phyloP scores from a whole-genome alignment of 2,113 vertebrate genomes.

The Meles meles region DNA sequence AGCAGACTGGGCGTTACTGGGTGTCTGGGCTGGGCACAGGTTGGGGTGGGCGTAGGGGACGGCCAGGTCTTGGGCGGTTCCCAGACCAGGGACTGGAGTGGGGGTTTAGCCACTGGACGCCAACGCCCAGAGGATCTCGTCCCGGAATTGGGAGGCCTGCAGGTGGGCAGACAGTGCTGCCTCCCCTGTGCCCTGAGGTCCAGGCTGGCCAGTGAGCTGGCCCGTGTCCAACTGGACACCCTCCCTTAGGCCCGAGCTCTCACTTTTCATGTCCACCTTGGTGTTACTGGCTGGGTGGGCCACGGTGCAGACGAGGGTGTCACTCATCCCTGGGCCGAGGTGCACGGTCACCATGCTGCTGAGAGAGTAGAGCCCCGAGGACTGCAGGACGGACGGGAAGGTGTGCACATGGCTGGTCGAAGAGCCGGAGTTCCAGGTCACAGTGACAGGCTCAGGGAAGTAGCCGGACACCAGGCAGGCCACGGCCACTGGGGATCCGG shows the following conservation, averaged over 20 bases:
- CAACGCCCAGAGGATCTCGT: rapidly evolving
- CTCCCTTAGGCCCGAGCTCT: background rate
- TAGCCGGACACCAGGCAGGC: constrained; percentile 65
- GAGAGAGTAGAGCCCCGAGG: constrained; percentile 17
- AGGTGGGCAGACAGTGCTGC: too few species aligned
- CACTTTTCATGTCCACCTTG: background rate
- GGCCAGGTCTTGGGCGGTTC: too few species aligned
- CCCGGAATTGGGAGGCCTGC: background rate
- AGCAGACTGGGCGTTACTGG: background rate
- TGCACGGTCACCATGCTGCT: constrained; percentile 53
- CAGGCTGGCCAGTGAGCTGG: too few species aligned
- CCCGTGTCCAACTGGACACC: too few species aligned
- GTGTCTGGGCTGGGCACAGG: rapidly evolving
- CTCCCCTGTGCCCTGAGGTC: too few species aligned
- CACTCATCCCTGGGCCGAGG: background rate
- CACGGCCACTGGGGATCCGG: rapidly evolving
- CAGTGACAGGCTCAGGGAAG: background rate
- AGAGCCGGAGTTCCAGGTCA: constrained; percentile 58
- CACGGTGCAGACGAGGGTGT: constrained; percentile 41
- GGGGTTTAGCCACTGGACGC: rapidly evolving
- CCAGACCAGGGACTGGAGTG: background rate
- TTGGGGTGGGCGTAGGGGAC: background rate
- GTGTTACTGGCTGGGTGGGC: background rate
- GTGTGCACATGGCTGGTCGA: background rate
- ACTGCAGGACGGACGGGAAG: background rate